Conservation (phyloP, 1,140 invertebrate species). For the Cyphomyrmex costatus region DNA sequence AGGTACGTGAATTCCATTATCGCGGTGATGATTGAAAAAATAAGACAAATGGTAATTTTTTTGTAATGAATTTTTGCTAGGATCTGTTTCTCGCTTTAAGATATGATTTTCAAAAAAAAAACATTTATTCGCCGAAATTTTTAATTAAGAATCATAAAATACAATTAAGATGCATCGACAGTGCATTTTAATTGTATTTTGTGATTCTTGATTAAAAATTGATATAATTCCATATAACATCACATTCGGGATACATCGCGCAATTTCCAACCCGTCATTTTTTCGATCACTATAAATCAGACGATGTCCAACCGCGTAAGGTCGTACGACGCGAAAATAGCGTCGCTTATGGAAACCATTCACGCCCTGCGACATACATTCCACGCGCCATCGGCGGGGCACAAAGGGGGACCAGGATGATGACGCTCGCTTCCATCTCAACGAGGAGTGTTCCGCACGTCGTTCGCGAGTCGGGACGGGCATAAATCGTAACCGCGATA, state of each 20-base stretch:
- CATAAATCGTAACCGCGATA: constrained; percentile 83
- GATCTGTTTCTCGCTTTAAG: not conserved
- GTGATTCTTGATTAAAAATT: not conserved
- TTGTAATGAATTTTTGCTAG: not conserved
- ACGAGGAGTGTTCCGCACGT: constrained; percentile 48
- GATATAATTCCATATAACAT: constrained; percentile 1
- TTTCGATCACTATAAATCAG: constrained; percentile 59
- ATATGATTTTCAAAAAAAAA: not conserved
- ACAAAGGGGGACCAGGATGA: constrained; percentile 37
- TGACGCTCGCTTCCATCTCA: constrained; percentile 64
- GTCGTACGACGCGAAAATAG: constrained; percentile 51
- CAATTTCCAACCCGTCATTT: constrained; percentile 38
- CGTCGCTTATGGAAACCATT: constrained; percentile 59
- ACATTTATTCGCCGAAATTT: not conserved
- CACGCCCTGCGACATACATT: constrained; percentile 53
- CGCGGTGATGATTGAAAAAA: not conserved
- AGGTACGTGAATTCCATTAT: too few species aligned
- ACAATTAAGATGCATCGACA: not conserved
- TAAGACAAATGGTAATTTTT: not conserved
- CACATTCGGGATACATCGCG: not conserved
- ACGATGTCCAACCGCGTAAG: constrained; percentile 34
- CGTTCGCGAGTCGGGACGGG: constrained; percentile 35
- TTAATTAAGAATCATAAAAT: too few species aligned
- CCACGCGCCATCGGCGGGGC: constrained; percentile 49
- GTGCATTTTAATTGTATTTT: not conserved